A percentile compares a stretch with the other conserved stretches of the same genome.
phyloP scores from a whole-genome alignment of 2,797 vertebrate genomes.

The Columba guinea region DNA sequence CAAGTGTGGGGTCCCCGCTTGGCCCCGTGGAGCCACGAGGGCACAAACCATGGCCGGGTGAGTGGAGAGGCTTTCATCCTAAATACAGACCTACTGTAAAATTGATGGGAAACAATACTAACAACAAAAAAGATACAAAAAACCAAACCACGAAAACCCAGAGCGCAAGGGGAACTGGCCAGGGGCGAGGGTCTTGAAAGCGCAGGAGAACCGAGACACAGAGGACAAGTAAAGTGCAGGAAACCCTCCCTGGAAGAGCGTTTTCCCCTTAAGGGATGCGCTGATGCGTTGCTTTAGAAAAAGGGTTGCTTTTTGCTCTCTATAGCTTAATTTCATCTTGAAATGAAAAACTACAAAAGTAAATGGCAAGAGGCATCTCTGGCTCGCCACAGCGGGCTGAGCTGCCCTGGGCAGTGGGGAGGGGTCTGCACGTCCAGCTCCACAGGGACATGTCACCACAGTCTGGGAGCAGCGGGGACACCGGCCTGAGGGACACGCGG shows the following conservation, averaged over 20 bases:
- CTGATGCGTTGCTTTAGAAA: slow-evolving; percentile 50
- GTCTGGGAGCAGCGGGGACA: fast-evolving
- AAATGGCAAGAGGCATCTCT: slow-evolving; percentile 31
- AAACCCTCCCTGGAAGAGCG: slow-evolving; percentile 32
- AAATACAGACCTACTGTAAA: neutral
- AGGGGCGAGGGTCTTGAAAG: neutral
- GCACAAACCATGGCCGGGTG: fast-evolving
- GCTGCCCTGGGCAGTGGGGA: neutral
- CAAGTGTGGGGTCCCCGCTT: fast-evolving
- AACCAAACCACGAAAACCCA: neutral
- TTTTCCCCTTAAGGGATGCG: slow-evolving; percentile 49
- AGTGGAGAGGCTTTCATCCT: neutral
- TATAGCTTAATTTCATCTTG: slow-evolving; percentile 57
- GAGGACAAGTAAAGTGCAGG: slow-evolving; percentile 42
- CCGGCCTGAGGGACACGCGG: fast-evolving
- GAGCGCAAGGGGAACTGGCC: neutral
- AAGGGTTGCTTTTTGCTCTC: neutral
- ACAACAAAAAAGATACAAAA: neutral
- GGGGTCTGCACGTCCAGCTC: neutral
- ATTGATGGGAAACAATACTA: slow-evolving; percentile 13
- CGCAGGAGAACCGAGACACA: neutral
- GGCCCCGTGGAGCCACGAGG: neutral
- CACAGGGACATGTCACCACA: fast-evolving
- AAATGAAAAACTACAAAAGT: slow-evolving; percentile 56
- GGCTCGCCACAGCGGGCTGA: neutral